Percentiles rank a stretch among this genome's conserved stretches.
Evolutionary conservation across 2,888 invertebrate species (phyloP).

Genomic region (Lymantria monacha): DNA sequence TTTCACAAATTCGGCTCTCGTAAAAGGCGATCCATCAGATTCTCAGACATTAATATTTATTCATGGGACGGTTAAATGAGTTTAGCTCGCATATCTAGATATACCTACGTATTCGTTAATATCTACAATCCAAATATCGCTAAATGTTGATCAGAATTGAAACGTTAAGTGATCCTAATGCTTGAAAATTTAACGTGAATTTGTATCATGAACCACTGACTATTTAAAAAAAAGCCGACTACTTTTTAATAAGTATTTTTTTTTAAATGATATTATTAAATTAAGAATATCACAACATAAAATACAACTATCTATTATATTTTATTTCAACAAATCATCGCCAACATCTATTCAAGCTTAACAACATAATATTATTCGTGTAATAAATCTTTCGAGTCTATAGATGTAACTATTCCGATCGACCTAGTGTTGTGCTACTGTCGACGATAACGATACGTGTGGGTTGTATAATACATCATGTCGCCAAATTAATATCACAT

Average conservation of each 20-base stretch:
- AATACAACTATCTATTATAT: slow-evolving; percentile 14
- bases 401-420: slow-evolving; percentile 21
- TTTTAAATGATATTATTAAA: slow-evolving; percentile 12
- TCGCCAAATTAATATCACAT: slow-evolving; percentile 51
- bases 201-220: too few relatives aligned
- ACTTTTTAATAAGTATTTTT: too few relatives aligned
- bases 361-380: slow-evolving; percentile 29
- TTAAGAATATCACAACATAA: slow-evolving; percentile 14
- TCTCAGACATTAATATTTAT: slow-evolving; percentile 36
- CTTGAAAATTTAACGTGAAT: too few relatives aligned
- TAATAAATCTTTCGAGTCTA: slow-evolving; percentile 25
- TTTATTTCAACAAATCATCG: slow-evolving; percentile 19
- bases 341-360: slow-evolving; percentile 22
- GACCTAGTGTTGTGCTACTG: slow-evolving; percentile 23
- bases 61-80: slow-evolving; percentile 30
- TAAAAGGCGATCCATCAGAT: slow-evolving; percentile 42
- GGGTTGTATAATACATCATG: slow-evolving; percentile 49
- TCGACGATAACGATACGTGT: slow-evolving; percentile 12
- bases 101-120: slow-evolving; percentile 54
- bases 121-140: slow-evolving; percentile 43
- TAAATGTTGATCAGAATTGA: slow-evolving; percentile 16
- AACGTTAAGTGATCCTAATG: too few relatives aligned
- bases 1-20: slow-evolving; percentile 47
- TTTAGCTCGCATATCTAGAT: slow-evolving; percentile 42
- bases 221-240: too few relatives aligned